Percentiles rank a stretch among this genome's conserved stretches.
Conservation (phyloP, 2,888 invertebrate species). For the Pseudoips prasinana region DNA sequence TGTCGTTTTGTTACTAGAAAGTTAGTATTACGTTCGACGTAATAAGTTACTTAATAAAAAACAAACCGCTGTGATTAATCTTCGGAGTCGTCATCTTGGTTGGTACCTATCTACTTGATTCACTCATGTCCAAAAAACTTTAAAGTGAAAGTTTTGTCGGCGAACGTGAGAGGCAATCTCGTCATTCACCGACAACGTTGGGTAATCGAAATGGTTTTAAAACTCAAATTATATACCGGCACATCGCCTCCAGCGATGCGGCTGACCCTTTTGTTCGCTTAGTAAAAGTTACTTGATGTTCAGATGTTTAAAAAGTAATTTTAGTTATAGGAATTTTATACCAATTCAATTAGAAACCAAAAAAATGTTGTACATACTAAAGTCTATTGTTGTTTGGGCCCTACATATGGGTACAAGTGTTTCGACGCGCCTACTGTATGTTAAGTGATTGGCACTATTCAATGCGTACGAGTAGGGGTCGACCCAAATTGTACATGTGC, state of each 20-base stretch:
- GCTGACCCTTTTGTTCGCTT: constrained; percentile 14
- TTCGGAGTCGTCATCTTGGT: constrained; percentile 26
- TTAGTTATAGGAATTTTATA: too few relatives aligned
- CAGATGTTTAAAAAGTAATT: too few relatives aligned
- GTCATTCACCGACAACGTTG: constrained; percentile 60
- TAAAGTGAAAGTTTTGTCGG: constrained; percentile 73
- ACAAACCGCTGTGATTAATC: constrained; percentile 10
- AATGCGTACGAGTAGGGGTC: constrained; percentile 36
- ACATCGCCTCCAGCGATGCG: constrained; percentile 21
- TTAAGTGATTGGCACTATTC: constrained; percentile 17
- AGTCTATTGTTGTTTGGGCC: too few relatives aligned
- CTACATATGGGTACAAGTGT: not conserved
- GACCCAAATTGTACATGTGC: constrained; percentile 46
- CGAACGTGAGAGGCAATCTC: constrained; percentile 59
- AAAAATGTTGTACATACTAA: not conserved
- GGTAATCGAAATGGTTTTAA: constrained; percentile 65
- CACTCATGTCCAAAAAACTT: constrained; percentile 60
- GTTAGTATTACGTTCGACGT: constrained; percentile 3
- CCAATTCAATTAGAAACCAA: not conserved
- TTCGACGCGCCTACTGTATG: not conserved
- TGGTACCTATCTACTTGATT: constrained; percentile 17
- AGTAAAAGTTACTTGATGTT: constrained; percentile 14
- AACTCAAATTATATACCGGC: constrained; percentile 53
- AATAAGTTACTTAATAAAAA: too few relatives aligned
- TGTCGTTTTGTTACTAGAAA: constrained; percentile 2